phyloP scores from a whole-genome alignment of 2,888 invertebrate genomes.

The Lasioglossum malachurum region DNA sequence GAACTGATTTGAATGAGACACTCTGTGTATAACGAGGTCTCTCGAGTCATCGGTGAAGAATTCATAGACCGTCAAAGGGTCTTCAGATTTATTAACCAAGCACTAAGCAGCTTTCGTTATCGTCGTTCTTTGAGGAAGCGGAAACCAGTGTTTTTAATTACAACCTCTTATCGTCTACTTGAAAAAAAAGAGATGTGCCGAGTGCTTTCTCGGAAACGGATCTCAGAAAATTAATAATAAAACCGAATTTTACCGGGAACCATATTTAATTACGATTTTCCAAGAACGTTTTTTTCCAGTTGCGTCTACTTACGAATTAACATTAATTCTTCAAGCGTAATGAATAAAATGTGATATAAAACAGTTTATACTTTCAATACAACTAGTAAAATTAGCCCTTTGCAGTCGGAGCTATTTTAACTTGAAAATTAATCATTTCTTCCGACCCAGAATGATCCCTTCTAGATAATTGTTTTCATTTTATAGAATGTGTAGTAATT shows the following conservation, averaged over 20 bases:
- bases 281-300: no score
- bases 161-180: background rate
- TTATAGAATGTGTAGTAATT: no score
- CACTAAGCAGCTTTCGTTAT: slow-evolving; percentile 22
- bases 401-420: no score
- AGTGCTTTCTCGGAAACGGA: background rate
- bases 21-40: slow-evolving; percentile 1
- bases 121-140: background rate
- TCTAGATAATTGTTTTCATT: no score
- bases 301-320: no score
- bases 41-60: slow-evolving; percentile 20
- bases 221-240: background rate
- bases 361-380: background rate
- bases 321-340: background rate
- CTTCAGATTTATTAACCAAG: background rate
- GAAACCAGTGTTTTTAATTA: background rate
- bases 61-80: slow-evolving; percentile 26
- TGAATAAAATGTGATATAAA: background rate
- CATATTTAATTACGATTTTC: background rate
- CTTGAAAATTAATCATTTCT: no score
- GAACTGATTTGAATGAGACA: background rate
- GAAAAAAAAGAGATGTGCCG: background rate
- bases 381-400: no score
- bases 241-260: background rate
- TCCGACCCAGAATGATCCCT: no score